phyloP scores from a whole-genome alignment of 2,888 invertebrate species.

The Eupithecia pulchellata region DNA sequence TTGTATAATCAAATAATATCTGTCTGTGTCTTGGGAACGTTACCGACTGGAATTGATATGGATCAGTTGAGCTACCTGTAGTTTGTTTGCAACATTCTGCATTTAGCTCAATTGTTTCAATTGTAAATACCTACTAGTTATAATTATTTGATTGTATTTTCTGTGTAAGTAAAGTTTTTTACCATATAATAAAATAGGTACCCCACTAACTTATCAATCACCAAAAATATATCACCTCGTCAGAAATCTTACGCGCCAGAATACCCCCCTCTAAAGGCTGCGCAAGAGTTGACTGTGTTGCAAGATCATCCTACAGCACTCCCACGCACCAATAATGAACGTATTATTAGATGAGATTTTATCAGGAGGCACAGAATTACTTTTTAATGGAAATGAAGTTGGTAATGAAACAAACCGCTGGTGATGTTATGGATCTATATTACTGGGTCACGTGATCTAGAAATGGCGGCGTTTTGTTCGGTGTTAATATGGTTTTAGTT shows the following conservation, averaged over 20 bases:
- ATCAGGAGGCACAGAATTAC: constrained; percentile 26
- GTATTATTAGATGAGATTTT: constrained; percentile 40
- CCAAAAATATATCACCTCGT: constrained; percentile 1
- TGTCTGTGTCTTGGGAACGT: no score
- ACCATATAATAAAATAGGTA: no score
- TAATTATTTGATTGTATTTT: no score
- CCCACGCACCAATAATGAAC: constrained; percentile 43
- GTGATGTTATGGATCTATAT: neutral
- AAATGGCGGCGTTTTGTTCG: neutral
- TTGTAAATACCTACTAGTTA: no score
- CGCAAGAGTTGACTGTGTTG: constrained; percentile 44
- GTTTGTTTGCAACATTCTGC: no score
- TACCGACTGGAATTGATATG: no score
- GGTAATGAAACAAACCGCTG: constrained; percentile 3
- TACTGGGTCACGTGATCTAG: neutral
- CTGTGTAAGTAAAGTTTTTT: no score
- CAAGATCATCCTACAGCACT: constrained; percentile 43
- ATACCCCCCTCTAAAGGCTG: constrained; percentile 27
- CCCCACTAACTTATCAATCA: no score
- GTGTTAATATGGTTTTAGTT: no score
- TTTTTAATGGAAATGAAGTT: constrained; percentile 27
- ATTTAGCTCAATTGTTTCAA: no score
- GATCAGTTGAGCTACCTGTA: no score
- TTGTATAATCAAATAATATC: no score
- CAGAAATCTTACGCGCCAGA: constrained; percentile 10